Evolutionary conservation across 2,113 vertebrate species (phyloP), one percentile per base, ranked within the genome.

Genomic region (Pangasianodon hypophthalmus): DNA sequence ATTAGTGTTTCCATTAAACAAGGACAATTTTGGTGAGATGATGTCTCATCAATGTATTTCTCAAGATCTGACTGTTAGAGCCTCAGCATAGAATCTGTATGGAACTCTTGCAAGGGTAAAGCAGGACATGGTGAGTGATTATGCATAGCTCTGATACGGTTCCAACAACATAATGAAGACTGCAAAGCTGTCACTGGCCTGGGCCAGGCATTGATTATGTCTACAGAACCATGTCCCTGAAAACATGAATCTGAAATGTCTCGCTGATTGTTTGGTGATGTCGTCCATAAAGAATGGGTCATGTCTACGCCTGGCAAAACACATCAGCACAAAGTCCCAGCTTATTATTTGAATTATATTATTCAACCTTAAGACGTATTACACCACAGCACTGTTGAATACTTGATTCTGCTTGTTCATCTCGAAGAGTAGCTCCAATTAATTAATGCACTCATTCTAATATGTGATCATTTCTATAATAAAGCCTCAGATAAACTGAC

Each of bases 21-120:
- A 46, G 56, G 37, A 62, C 13, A 7, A 16, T 44, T 62, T 62
- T 84, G 21, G 56, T 1, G 8, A 16, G 13, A 46, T 29, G 82
- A 62, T 46, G 37, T 44, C 58, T 62, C 24, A 14, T 84, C 82
- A 60, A 41, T 44, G 71, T 56, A 13, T 82, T 52, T 64, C 75
- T 81, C 56, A 48, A 83, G 84, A 62, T 60, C 87, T 26, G 21
- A 90, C 46, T 81, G 83, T 41, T 88, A 54, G 56, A 89, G 75
- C 81, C 71, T 32, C 41, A 29, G 54, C 48, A 58, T n/a, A 84
- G 86, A 88, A 90, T 88, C 86, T 54, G 52, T 81, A 92, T 37
- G 69, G 87, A 82, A 73, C 69, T 29, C 41, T 82, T 60, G 29
- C 87, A 88, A 88, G 87, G 81, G 80, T 37, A 54, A 84, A 88